Base-by-base conservation (phyloP, 2,888 invertebrate genomes). In the Heliothis peltigera region DNA sequence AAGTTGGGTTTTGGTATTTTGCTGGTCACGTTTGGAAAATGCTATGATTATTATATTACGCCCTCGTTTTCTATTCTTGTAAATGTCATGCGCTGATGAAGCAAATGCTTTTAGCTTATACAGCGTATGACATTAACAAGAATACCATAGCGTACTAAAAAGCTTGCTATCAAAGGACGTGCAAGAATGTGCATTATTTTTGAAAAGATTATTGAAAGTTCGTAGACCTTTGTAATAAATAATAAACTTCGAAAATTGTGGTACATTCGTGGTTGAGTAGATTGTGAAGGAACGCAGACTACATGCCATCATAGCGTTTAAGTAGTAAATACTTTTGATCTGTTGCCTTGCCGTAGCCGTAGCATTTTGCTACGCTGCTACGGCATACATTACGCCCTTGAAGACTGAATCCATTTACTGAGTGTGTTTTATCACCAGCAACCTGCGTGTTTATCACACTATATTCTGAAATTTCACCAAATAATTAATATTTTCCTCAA, bases 401-500 rank as follows among this genome's bases (percentile, higher is more conserved):
- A 51, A 47, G 32, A 15, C 39, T 42, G 35, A 55, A 17, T 57
- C 56, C n/a, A 18, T 39, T 28, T 19, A 64, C 19, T 47, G 28
- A 25, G 32, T 10, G 42, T 4, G 39, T n/a, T 39, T 54, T 22
- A 62, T 32, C 17, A 5, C 3, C 12, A 46, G 12, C 35, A 8
- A 17, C 10, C 15, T 52, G 12, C 12, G 12, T 3, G 8, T n/a
- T 19, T 35, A 47, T 35, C n/a, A 17, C 15, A 32, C 19, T 28
- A 64, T 48, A 48, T 48, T 44, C 44, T 22, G 44, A 39, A 17
- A 42, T 54, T 46, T n/a, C 46, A 51, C 49, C 22, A 7, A 17
- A 21, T 61, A 68, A 70, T 74, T 48, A 49, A 46, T 44, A 74
- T 74, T 72, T 71, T 67, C 77, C 73, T 75, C 62, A 71, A 75